Evolutionary conservation across 2,888 invertebrate genomes (phyloP).

Genomic region (Heliconius ismenius): DNA sequence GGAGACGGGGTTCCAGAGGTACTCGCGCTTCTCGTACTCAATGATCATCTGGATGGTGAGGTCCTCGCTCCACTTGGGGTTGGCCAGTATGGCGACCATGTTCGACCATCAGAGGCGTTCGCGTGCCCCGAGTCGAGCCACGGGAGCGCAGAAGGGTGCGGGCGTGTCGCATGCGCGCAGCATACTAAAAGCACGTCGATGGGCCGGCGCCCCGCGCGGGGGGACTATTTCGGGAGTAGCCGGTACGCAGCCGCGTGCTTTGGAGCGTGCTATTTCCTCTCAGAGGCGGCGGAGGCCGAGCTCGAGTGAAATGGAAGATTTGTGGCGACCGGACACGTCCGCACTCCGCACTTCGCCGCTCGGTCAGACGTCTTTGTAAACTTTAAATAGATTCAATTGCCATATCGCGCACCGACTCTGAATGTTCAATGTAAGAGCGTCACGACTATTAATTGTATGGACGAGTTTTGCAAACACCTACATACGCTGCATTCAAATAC

Average conservation of each 20-base stretch:
- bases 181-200: slow-evolving; percentile 83
- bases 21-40: slow-evolving; percentile 78
- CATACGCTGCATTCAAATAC: slow-evolving; percentile 1
- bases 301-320: slow-evolving; percentile 81
- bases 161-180: slow-evolving; percentile 82
- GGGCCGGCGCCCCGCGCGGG: slow-evolving; percentile 72
- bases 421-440: slow-evolving; percentile 19
- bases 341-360: slow-evolving; percentile 42
- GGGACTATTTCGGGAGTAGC: slow-evolving; percentile 81
- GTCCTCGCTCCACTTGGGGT: slow-evolving; percentile 80
- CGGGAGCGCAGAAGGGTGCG: slow-evolving; percentile 78
- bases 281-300: slow-evolving; percentile 75
- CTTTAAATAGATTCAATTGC: slow-evolving; percentile 28
- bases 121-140: slow-evolving; percentile 62
- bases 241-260: slow-evolving; percentile 81
- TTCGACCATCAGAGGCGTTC: slow-evolving; percentile 64
- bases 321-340: slow-evolving; percentile 61
- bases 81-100: slow-evolving; percentile 78
- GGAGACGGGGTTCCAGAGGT: slow-evolving; percentile 78
- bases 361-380: slow-evolving; percentile 34
- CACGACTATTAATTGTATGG: slow-evolving; percentile 16
- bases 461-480: slow-evolving; percentile 17
- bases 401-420: slow-evolving; percentile 21
- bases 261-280: slow-evolving; percentile 81
- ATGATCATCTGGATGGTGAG: slow-evolving; percentile 79